phyloP scores from a whole-genome alignment of 2,888 invertebrate species.

The Melieria picta region DNA sequence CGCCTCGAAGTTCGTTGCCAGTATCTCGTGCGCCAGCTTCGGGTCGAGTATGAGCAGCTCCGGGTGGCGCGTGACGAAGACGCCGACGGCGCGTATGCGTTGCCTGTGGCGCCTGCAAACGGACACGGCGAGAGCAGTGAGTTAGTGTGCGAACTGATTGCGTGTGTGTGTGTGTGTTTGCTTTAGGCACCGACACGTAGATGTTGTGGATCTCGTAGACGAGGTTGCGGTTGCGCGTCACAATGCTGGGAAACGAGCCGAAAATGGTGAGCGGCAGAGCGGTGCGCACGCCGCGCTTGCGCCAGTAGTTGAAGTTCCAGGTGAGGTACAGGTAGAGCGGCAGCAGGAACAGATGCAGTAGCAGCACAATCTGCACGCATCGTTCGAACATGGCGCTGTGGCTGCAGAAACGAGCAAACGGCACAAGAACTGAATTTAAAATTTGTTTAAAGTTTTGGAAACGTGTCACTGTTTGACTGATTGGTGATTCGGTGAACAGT shows the following conservation, averaged over 20 bases:
- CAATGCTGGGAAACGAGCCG: constrained; percentile 59
- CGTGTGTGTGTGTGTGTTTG: not conserved
- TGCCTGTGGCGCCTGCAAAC: constrained; percentile 44
- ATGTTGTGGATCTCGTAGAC: constrained; percentile 60
- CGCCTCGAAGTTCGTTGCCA: constrained; percentile 63
- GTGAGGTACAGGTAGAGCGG: constrained; percentile 54
- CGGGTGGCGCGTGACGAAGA: constrained; percentile 61
- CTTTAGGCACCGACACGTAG: constrained; percentile 60
- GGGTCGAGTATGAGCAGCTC: constrained; percentile 63
- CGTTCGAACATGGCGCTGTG: not conserved
- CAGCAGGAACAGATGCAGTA: constrained; percentile 33
- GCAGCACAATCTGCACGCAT: constrained; percentile 3
- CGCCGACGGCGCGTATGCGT: constrained; percentile 61
- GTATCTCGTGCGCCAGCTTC: constrained; percentile 58
- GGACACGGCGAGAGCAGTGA: no score
- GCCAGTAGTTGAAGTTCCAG: constrained; percentile 64
- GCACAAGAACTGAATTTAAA: no score
- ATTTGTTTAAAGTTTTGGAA: no score
- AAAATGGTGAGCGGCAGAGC: constrained; percentile 59
- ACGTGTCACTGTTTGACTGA: no score
- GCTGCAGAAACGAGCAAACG: no score
- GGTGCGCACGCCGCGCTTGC: constrained; percentile 57
- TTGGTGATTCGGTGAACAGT: no score
- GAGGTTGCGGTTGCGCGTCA: constrained; percentile 55
- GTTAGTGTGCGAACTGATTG: no score